Percentiles rank a stretch among this genome's conserved stretches.
Evolutionary conservation across 2,888 invertebrate genomes (phyloP).

Genomic region (Tinea trinotella): DNA sequence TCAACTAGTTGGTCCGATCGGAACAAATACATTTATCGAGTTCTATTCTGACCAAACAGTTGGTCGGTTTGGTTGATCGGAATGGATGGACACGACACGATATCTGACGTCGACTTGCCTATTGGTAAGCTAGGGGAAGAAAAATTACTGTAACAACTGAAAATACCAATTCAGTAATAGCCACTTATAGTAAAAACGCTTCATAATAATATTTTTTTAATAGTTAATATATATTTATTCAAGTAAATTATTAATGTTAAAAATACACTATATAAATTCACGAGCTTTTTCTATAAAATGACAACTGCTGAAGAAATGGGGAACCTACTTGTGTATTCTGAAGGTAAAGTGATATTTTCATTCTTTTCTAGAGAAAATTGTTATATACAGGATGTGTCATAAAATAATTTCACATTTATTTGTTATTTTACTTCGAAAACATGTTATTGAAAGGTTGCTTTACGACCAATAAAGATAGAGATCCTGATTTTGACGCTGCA

Average conservation of each 20-base stretch:
- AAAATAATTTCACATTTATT: not conserved
- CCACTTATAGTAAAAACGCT: too few species aligned
- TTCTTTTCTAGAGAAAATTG: not conserved
- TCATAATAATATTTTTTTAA: too few species aligned
- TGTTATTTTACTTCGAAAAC: not conserved
- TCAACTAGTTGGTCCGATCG: too few species aligned
- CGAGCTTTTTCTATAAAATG: not conserved
- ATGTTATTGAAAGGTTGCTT: constrained; percentile 3
- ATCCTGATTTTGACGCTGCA: not conserved
- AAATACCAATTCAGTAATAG: too few species aligned
- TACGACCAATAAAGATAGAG: not conserved
- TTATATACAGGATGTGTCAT: not conserved
- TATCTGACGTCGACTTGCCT: too few species aligned
- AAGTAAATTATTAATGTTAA: not conserved
- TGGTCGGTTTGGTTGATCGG: too few species aligned
- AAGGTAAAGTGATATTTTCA: constrained; percentile 19
- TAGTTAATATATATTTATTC: too few species aligned
- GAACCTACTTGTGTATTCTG: constrained; percentile 20
- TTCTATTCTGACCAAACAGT: too few species aligned
- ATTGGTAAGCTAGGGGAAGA: too few species aligned
- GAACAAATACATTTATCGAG: too few species aligned
- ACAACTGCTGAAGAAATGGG: constrained; percentile 1
- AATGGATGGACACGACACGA: too few species aligned
- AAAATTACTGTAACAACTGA: too few species aligned
- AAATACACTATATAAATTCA: constrained; percentile 9